Base-by-base conservation (phyloP, 2,888 invertebrate genomes). In the Drosophila neonasuta region DNA sequence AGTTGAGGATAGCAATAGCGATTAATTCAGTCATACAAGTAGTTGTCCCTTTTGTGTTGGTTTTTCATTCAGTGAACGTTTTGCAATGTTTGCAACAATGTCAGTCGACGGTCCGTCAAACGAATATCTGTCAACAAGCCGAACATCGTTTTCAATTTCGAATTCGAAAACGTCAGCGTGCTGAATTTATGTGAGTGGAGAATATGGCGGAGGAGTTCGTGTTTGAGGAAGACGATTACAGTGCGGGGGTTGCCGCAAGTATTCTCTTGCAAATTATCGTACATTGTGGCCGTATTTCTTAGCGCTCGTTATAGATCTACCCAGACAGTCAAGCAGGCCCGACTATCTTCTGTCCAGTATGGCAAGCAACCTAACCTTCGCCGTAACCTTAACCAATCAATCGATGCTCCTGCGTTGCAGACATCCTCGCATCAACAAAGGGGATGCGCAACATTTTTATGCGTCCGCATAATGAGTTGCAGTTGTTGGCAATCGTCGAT, bases 381-480 rank as follows among this genome's bases (percentile, higher is more conserved):
- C 6, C 5, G 24, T 6, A 41, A 42, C 11, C 41, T 46, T 41
- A 46, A 29, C 32, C 65, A 65, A 66, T 75, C 75, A 65, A 66
- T 79, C 76, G 57, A 64, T 52, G 7, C 57, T 30, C 41, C 60
- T 41, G 36, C 61, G 59, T 49, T 54, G 10, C 39, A 39, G 36
- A 17, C 55, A 64, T 30, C 34, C 11, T 34, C 24, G 54, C 17
- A 17, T 44, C 17, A 36, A 54, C 51, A 42, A 54, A 56, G 48
- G 58, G 61, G 68, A 50, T 61, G 56, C 48, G 52, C 68, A 68
- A 68, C 74, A 85, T 76, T 77, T 74, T 79, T 79, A 81, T 87
- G 82, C 87, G 86, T 75, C 74, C 86, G 87, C 82, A 88, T 85
- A 85, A 87, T 85, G 88, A 89, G 88, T 89, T 82, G 71, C 81